phyloP scores from a whole-genome alignment of 2,888 invertebrate genomes.

The Steinernema carpocapsae region DNA sequence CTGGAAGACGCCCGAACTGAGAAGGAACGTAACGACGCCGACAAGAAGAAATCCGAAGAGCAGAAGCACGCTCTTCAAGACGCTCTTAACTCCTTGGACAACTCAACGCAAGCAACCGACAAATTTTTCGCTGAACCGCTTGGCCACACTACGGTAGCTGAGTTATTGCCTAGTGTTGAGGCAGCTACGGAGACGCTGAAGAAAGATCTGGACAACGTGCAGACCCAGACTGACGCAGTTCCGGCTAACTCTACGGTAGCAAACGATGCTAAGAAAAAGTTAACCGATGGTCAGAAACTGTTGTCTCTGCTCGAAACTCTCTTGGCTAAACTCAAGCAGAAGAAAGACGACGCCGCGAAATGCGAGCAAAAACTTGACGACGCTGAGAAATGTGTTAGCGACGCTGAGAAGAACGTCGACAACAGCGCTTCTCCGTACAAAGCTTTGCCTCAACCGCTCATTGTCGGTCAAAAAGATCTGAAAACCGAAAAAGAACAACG shows the following conservation, averaged over 20 bases:
- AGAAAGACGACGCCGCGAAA: constrained; percentile 18
- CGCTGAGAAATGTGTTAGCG: constrained; percentile 17
- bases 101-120: neutral
- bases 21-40: neutral
- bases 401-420: neutral
- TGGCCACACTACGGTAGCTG: neutral
- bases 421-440: neutral
- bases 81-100: neutral
- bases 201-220: constrained; percentile 4
- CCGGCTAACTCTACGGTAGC: neutral
- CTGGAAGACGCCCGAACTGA: constrained; percentile 27
- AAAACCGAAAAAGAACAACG: neutral
- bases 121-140: neutral
- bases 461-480: neutral
- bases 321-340: neutral
- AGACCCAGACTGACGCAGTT: neutral
- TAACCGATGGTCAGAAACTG: neutral
- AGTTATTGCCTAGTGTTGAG: neutral
- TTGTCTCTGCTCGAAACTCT: neutral
- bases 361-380: constrained; percentile 28
- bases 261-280: neutral
- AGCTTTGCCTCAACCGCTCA: neutral
- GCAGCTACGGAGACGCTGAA: neutral
- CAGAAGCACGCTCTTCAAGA: neutral
- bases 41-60: neutral